Evolutionary conservation across 2,797 vertebrate species (phyloP), one percentile per base, ranked within the genome.

Genomic region (Odontamblyopus lacepedii): DNA sequence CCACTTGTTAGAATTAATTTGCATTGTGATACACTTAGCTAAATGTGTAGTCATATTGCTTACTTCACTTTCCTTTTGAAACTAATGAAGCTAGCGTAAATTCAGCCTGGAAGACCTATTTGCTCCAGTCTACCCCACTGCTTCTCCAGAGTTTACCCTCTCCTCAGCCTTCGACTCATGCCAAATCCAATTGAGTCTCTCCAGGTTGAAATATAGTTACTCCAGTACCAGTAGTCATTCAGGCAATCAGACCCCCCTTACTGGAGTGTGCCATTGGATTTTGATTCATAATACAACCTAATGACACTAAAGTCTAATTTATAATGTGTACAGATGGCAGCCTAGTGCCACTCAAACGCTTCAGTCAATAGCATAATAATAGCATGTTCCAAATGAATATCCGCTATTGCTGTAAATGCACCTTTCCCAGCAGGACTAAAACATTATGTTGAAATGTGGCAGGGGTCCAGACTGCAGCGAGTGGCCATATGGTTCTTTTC

Each of bases 401-500:
- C 30, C 23, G 19, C 29, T 56, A 13, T 51, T 67, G 11, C 74
- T 62, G 23, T 73, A 26, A 35, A 56, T 19, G 11, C 29, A 27
- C 11, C 65, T 13, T 13, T 65, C 48, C n/a, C 60, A 59, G 69
- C 23, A 55, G 61, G 2, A 50, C 6, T 27, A 59, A 26, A 35
- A 56, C 64, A 62, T 41, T 66, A 62, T 70, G 23, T 73, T 72
- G 56, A 55, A 71, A 72, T 67, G 63, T 9, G 66, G 53, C 74
- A 41, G 23, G 8, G 30, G 57, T 72, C 60, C 70, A 71, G 76
- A 77, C 63, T 30, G 29, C 29, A 69, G n/a, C 9, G 41, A 71
- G 15, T 23, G 44, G 35, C 73, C 73, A 71, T 67, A 68, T 71
- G 63, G 44, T 71, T 77, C 15, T 27, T 74, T 73, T 76, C 63